Conservation (phyloP, 2,113 vertebrate species). For the Rhinogobius similis region DNA sequence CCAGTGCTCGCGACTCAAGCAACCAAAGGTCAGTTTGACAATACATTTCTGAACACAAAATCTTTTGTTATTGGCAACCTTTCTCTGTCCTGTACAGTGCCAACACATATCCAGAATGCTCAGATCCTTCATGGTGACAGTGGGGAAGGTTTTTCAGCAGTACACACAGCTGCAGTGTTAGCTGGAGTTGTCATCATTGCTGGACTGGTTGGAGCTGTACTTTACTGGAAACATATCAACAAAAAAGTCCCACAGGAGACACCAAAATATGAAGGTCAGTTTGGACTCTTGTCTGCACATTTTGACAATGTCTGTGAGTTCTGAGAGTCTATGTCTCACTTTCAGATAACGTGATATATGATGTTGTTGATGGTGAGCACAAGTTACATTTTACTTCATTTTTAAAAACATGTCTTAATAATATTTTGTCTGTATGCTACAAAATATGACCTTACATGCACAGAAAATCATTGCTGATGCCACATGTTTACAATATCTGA, state of each 20-base stretch:
- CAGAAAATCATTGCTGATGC: not conserved
- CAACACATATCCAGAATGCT: not conserved
- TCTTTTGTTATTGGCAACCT: not conserved
- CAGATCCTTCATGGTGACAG: fast-evolving
- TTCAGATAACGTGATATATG: conserved; percentile 27
- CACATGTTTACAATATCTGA: not conserved
- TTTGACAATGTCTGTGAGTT: not conserved
- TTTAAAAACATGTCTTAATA: not conserved
- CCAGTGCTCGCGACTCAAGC: not conserved
- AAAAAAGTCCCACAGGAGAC: not conserved
- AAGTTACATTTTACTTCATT: not conserved
- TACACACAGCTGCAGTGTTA: conserved; percentile 1
- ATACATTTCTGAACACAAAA: not conserved
- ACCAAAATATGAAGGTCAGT: conserved; percentile 25
- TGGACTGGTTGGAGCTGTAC: not conserved
- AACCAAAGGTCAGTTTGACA: not conserved
- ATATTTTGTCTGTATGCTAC: not conserved
- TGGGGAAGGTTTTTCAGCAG: not conserved
- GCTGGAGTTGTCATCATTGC: not conserved
- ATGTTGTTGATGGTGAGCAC: conserved; percentile 22
- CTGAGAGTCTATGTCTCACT: not conserved
- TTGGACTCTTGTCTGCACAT: not conserved
- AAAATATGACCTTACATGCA: not conserved
- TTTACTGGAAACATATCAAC: conserved; percentile 19
- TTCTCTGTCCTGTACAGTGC: not conserved